Evolutionary conservation across 2,797 vertebrate genomes (phyloP).

Genomic region (Tympanoctomys barrerae): DNA sequence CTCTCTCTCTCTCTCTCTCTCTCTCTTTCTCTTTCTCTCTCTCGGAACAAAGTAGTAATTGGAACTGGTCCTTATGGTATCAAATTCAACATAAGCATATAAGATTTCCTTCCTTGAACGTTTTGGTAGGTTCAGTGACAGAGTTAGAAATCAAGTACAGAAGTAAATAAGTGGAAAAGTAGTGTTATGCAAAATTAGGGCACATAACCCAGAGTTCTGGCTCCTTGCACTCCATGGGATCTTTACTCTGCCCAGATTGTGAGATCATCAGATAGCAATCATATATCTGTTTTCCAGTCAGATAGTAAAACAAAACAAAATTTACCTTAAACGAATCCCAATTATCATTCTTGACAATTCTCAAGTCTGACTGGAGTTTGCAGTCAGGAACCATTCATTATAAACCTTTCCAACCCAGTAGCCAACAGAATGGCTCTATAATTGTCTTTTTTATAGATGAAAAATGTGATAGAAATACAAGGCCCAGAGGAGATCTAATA

Average conservation of each 20-base stretch:
- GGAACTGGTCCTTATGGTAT: neutral
- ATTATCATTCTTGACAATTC: slow-evolving; percentile 9
- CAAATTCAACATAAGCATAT: neutral
- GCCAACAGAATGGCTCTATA: neutral
- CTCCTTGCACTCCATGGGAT: neutral
- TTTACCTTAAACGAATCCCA: neutral
- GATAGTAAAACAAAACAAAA: slow-evolving; percentile 46
- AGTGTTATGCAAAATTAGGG: neutral
- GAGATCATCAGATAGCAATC: neutral
- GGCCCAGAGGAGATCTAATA: neutral
- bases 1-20: neutral
- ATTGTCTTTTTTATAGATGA: neutral
- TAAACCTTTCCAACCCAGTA: neutral
- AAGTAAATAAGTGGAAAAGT: neutral
- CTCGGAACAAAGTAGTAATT: neutral
- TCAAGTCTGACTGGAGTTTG: slow-evolving; percentile 28
- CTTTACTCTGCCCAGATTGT: neutral
- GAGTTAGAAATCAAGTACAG: neutral
- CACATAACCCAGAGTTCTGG: neutral
- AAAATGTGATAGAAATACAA: slow-evolving; percentile 31
- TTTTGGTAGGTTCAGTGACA: neutral
- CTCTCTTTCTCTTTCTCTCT: neutral
- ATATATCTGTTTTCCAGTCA: neutral
- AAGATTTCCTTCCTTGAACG: neutral
- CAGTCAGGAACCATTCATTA: neutral